A percentile compares a stretch with the other conserved stretches of the same genome.
Conservation (phyloP, 2,113 vertebrate species). For the Vanacampus margaritifer region DNA sequence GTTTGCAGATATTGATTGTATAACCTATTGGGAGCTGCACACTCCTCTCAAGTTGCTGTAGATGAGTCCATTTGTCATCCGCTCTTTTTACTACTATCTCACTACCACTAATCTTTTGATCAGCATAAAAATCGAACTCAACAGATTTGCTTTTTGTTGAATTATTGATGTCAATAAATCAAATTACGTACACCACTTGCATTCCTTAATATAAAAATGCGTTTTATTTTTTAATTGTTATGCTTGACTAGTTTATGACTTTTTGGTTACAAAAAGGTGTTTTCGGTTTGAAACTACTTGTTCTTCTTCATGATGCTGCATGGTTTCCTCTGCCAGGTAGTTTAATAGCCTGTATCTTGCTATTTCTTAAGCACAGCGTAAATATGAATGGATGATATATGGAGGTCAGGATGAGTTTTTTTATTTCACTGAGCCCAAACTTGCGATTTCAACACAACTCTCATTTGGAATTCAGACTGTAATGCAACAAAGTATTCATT, state of each 20-base stretch:
- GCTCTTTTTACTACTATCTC: no score
- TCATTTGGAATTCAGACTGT: constrained; percentile 59
- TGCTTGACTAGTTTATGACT: no score
- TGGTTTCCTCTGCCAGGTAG: neutral
- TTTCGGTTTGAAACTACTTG: neutral
- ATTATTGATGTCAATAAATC: no score
- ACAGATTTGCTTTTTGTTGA: no score
- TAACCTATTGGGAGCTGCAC: no score
- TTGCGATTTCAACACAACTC: constrained; percentile 54
- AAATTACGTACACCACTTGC: no score
- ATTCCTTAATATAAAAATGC: neutral
- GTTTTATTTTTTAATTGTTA: neutral
- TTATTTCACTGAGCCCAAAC: constrained; percentile 48
- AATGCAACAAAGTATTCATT: constrained; percentile 54
- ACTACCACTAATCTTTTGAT: no score
- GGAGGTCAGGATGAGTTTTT: neutral
- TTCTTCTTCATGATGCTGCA: no score
- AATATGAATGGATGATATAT: neutral
- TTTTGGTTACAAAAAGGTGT: neutral
- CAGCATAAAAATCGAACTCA: no score
- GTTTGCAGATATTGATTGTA: no score
- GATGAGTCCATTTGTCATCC: no score
- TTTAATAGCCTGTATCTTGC: neutral
- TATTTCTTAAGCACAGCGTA: neutral
- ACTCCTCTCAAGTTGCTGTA: no score